Base-by-base conservation (phyloP, 2,888 invertebrate species). In the Laspeyria flexula region DNA sequence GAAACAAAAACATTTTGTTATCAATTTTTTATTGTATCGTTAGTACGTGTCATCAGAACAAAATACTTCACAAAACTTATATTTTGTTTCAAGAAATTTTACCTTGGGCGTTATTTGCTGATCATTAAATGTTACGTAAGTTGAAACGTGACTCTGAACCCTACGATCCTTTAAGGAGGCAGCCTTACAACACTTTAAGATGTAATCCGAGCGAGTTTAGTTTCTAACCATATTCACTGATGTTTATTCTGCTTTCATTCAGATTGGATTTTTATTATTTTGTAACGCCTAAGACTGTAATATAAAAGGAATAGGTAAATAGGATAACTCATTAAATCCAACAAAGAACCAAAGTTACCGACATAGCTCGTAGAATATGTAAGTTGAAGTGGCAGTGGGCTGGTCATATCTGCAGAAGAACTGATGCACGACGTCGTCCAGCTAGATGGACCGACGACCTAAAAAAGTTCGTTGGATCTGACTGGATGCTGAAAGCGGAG, bases 71-170 rank as follows among this genome's bases (percentile, higher is more conserved):
- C 9, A n/a, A 18, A 31, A 29, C 29, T 44, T 50, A 41, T 43
- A 43, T 52, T 44, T 50, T 33, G 39, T 43, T 51, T 23, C 23
- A 21, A 39, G 29, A 16, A 52, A 40, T 11, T 29, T 4, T 12
- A 23, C 16, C 25, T 10, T 43, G 40, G 21, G 33, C 31, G 27
- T 43, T 55, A 50, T 42, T 55, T 44, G 39, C 39, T 35, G 33
- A 46, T 63, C 47, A 48, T 53, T 63, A 55, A 63, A 55, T 43
- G 45, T 48, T 48, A 44, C 33, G 34, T 44, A 43, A 62, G 30
- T 43, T 11, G 33, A 31, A 5, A 63, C 53, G 43, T 60, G 60
- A 55, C 48, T 43, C 7, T 6, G 33, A 47, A 54, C 38, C 27
- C 5, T 35, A 9, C 13, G 15, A 56, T 48, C n/a, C 25, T 39